Evolutionary conservation across 1,140 invertebrate genomes (phyloP).

Genomic region (Battus philenor): DNA sequence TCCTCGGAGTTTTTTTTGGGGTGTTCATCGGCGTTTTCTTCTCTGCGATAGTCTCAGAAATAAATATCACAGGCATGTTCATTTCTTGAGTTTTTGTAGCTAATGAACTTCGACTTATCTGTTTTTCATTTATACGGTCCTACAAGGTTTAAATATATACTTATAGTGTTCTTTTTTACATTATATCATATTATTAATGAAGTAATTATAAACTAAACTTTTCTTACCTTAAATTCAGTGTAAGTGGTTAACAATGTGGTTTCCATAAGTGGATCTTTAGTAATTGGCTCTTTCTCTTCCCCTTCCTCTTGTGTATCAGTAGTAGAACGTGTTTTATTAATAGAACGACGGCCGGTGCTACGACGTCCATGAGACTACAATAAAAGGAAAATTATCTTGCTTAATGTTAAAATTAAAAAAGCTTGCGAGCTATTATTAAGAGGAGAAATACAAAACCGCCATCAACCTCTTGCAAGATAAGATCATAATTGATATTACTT

Average conservation of each 20-base stretch:
- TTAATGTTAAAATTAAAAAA: not conserved
- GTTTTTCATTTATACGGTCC: constrained; percentile 54
- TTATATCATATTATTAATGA: too few species aligned
- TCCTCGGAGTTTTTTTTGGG: constrained; percentile 41
- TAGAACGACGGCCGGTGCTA: constrained; percentile 40
- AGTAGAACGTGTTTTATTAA: constrained; percentile 29
- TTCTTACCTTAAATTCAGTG: constrained; percentile 53
- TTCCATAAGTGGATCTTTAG: constrained; percentile 48
- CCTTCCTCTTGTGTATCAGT: constrained; percentile 22
- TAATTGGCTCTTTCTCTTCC: too few species aligned
- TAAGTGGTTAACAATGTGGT: constrained; percentile 57
- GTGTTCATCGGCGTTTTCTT: constrained; percentile 26
- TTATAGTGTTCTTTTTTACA: too few species aligned
- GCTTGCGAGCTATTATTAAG: too few species aligned
- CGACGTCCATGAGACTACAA: constrained; percentile 48
- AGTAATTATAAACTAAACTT: too few species aligned
- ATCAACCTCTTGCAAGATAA: too few species aligned
- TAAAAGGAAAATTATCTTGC: too few species aligned
- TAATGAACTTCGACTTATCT: constrained; percentile 60
- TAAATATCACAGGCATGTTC: constrained; percentile 21
- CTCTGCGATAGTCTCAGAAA: constrained; percentile 28
- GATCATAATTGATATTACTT: too few species aligned
- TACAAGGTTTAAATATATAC: too few species aligned
- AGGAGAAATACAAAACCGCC: too few species aligned
- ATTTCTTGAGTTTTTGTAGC: constrained; percentile 30